These are phyloP conservation scores for Coreius guichenoti DNA, from an alignment of 2,797 vertebrate genomes.

Conservation along the genomic window DNA sequence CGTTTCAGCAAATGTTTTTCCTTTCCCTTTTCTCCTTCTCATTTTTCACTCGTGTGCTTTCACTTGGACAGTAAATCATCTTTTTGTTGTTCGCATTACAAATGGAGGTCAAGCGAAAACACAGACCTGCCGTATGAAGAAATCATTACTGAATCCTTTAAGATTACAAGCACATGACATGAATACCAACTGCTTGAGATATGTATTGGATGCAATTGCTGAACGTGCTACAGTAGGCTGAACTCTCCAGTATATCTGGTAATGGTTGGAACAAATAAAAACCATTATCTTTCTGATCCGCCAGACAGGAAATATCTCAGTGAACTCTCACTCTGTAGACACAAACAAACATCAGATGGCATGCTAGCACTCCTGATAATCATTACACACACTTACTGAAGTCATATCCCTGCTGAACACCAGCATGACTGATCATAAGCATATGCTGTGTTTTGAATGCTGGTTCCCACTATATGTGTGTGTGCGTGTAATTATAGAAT, in stretches of 20 bases:
- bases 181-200: neutral
- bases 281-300: conserved; percentile 41
- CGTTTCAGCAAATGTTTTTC: conserved; percentile 37
- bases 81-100: conserved; percentile 38
- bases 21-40: conserved; percentile 21
- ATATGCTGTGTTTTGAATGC: conserved; percentile 11
- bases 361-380: conserved; percentile 26
- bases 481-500: too few relatives aligned
- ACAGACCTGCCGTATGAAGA: conserved; percentile 22
- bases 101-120: conserved; percentile 39
- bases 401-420: conserved; percentile 20
- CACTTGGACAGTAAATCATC: conserved; percentile 26
- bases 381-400: conserved; percentile 23
- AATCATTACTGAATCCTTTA: conserved; percentile 25
- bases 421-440: conserved; percentile 28
- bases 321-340: conserved; percentile 40
- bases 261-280: conserved; percentile 38
- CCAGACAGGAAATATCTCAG: conserved; percentile 45
- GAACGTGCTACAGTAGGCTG: conserved; percentile 11
- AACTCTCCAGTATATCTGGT: conserved; percentile 3
- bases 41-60: conserved; percentile 41
- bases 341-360: conserved; percentile 45
- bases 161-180: conserved; percentile 26
- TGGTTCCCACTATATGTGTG: neutral
- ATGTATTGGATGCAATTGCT: neutral